phyloP scores from a whole-genome alignment of 2,113 vertebrate genomes.

The Mesocricetus auratus region DNA sequence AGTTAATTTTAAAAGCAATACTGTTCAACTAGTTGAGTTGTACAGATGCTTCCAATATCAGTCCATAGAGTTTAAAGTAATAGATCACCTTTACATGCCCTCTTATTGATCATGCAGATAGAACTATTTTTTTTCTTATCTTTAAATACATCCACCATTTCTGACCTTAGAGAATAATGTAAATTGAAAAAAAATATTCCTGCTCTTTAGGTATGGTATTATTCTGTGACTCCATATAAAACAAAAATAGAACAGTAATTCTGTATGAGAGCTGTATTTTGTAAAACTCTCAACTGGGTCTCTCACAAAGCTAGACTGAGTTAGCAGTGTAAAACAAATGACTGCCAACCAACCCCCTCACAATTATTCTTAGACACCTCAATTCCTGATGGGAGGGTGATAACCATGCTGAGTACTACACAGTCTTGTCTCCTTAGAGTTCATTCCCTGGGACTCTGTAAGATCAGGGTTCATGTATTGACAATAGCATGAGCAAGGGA shows the following conservation, averaged over 20 bases:
- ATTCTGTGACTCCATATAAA: not conserved
- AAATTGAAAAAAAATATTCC: constrained; percentile 26
- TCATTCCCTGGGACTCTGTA: constrained; percentile 47
- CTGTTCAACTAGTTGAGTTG: constrained; percentile 34
- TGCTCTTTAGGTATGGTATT: constrained; percentile 39
- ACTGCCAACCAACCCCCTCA: constrained; percentile 28
- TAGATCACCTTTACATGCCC: not conserved
- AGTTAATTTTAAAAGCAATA: constrained; percentile 38
- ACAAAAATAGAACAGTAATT: not conserved
- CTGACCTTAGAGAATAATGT: constrained; percentile 9
- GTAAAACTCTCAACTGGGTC: constrained; percentile 48
- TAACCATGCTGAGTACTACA: constrained; percentile 54
- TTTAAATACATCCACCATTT: constrained; percentile 46
- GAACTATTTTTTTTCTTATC: not conserved
- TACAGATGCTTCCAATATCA: not conserved
- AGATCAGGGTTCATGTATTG: constrained; percentile 69
- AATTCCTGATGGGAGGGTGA: constrained; percentile 53
- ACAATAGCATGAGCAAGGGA: constrained; percentile 61
- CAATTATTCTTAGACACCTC: constrained; percentile 55
- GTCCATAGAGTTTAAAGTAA: constrained; percentile 36
- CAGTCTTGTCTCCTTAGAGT: not conserved
- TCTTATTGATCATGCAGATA: not conserved
- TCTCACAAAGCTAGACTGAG: constrained; percentile 13
- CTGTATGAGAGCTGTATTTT: not conserved
- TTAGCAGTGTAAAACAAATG: constrained; percentile 49